A percentile compares a stretch with the other conserved stretches of the same genome.
Evolutionary conservation across 2,113 vertebrate species (phyloP).

Genomic region (Mirza zaza): DNA sequence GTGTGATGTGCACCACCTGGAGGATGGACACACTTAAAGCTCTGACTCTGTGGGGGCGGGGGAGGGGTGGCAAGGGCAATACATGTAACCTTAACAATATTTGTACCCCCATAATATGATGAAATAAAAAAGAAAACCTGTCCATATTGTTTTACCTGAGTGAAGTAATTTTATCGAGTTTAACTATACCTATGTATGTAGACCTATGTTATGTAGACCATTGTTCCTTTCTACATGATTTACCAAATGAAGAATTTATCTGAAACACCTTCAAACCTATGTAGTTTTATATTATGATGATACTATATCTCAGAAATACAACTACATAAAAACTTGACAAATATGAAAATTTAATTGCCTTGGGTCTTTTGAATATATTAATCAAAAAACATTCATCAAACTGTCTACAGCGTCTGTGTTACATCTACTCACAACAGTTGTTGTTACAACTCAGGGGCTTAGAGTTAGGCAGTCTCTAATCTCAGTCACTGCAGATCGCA

Average conservation of each 20-base stretch:
- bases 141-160: neutral
- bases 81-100: too few relatives aligned
- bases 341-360: conserved; percentile 7
- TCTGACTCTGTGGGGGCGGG: too few relatives aligned
- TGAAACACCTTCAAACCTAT: neutral
- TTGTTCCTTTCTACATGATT: neutral
- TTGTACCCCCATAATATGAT: too few relatives aligned
- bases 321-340: neutral
- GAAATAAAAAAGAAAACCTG: neutral
- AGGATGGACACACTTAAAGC: too few relatives aligned
- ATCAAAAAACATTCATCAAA: neutral
- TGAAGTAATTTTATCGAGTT: neutral
- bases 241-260: neutral
- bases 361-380: neutral
- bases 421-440: neutral
- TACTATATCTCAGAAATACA: neutral
- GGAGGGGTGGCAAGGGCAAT: too few relatives aligned
- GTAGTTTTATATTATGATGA: neutral
- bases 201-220: neutral
- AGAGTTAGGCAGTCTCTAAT: neutral
- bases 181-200: neutral
- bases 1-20: too few relatives aligned
- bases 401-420: neutral
- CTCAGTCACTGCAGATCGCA: neutral
- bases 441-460: neutral